Evolutionary conservation across 2,113 vertebrate genomes (phyloP), one percentile per base, ranked within the genome.

Genomic region (Diglossa brunneiventris): DNA sequence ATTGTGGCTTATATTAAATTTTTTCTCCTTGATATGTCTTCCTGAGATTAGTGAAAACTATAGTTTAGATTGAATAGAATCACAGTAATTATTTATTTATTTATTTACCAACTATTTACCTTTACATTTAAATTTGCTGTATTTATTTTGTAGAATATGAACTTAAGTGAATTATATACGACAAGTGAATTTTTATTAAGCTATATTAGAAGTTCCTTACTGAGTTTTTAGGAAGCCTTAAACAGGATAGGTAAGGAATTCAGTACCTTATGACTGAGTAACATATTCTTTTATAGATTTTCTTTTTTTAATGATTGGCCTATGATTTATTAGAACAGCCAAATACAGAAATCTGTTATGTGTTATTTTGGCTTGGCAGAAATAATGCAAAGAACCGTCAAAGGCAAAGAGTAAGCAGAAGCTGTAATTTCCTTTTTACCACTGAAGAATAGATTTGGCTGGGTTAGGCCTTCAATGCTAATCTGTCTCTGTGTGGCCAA

Each of bases 401-500:
- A 84, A 95, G 52, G 83, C 76, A 62, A 80, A 79, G 81, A 90
- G 68, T 91, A 91, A 73, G 90, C 94, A 96, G 94, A 92, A 96
- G 92, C 94, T 93, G 78, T 93, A 93, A 96, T 96, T 96, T 95
- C 89, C 86, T 89, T 95, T 88, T 95, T 95, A 94, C 92, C 92
- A 83, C 93, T 94, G 80, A 95, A 96, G 94, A 94, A 95, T 67
- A 89, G 69, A 79, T 95, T 95, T 96, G 93, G 84, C 97, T 83
- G 64, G 7, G 50, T 78, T 87, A 77, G 63, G 42, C 53, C 56
- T 96, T 94, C 64, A 78, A 7, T 95, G 77, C 64, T 97, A 93
- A 96, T 96, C 74, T 94, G 5, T 56, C 82, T 87, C 85, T 95
- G 90, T 96, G 96, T 96, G 95, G 89, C 96, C 96, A 94, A 95